A percentile compares a stretch with the other conserved stretches of the same genome.
These are phyloP conservation scores for Opisthograptis luteolata DNA, from an alignment of 2,888 invertebrate genomes.

Conservation along the genomic window DNA sequence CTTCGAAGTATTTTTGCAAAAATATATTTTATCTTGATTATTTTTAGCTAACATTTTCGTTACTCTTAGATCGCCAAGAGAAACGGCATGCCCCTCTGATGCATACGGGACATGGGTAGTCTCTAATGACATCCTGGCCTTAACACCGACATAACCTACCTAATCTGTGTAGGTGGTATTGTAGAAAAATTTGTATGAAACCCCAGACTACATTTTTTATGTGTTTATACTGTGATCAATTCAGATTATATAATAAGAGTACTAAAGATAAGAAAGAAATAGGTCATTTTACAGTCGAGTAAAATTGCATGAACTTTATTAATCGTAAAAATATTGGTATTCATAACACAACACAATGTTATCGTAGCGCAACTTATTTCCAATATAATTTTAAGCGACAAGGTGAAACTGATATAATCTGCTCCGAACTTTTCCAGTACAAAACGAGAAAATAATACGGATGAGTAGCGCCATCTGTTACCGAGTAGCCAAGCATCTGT, in stretches of 20 bases:
- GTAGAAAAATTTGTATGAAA: too few relatives aligned
- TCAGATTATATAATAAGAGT: conserved; percentile 8
- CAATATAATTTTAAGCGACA: conserved; percentile 14
- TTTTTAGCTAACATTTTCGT: too few relatives aligned
- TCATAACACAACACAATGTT: conserved; percentile 20
- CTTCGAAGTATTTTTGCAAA: too few relatives aligned
- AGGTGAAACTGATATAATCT: conserved; percentile 26
- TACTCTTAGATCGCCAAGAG: too few relatives aligned
- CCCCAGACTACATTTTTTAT: neutral
- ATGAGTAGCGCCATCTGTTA: conserved; percentile 28
- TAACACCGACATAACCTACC: too few relatives aligned
- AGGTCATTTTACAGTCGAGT: conserved; percentile 10
- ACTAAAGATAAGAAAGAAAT: conserved; percentile 7
- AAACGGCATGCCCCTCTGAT: too few relatives aligned
- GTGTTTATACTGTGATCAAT: conserved; percentile 10
- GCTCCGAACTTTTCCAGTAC: conserved; percentile 13
- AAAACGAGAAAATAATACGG: neutral
- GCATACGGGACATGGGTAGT: too few relatives aligned
- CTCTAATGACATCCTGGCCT: too few relatives aligned
- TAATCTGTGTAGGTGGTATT: too few relatives aligned
- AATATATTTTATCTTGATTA: too few relatives aligned
- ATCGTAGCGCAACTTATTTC: conserved; percentile 18
- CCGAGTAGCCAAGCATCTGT: conserved; percentile 13
- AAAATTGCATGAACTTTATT: conserved; percentile 8
- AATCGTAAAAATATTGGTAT: conserved; percentile 15